A percentile compares a stretch with the other conserved stretches of the same genome.
phyloP scores from a whole-genome alignment of 2,888 invertebrate genomes.

The Agrochola lychnidis region DNA sequence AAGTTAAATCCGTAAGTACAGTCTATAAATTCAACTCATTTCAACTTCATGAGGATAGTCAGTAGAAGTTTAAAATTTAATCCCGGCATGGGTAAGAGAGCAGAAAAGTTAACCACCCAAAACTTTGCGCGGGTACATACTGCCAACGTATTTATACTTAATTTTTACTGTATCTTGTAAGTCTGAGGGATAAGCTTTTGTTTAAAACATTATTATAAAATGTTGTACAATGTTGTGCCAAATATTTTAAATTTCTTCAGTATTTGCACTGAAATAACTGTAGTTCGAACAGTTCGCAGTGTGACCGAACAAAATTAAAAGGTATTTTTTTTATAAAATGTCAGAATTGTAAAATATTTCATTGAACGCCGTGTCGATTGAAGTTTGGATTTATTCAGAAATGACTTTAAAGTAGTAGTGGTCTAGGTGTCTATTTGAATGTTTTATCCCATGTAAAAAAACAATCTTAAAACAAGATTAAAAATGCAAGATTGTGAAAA shows the following conservation, averaged over 20 bases:
- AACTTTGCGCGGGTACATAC: constrained; percentile 74
- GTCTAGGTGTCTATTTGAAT: not conserved
- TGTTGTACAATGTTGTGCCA: not conserved
- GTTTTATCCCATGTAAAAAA: not conserved
- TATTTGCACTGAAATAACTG: not conserved
- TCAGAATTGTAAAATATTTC: not conserved
- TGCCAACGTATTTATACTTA: constrained; percentile 64
- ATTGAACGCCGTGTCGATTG: not conserved
- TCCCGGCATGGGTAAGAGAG: constrained; percentile 83
- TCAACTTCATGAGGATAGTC: constrained; percentile 85
- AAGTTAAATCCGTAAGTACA: constrained; percentile 75
- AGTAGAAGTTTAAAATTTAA: constrained; percentile 87
- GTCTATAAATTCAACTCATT: constrained; percentile 83
- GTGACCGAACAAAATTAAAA: not conserved
- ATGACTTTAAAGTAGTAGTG: not conserved
- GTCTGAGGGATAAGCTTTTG: constrained; percentile 9
- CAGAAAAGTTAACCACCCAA: constrained; percentile 86
- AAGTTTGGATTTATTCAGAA: not conserved
- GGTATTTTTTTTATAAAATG: not conserved
- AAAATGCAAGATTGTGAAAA: not conserved
- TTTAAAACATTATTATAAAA: constrained; percentile 11
- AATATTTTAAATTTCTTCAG: not conserved
- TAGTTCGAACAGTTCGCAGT: not conserved
- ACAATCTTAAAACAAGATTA: too few species aligned
- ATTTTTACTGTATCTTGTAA: constrained; percentile 60